These are phyloP conservation scores for Tetramorium bicarinatum DNA, from an alignment of 2,888 invertebrate species.

Conservation along the genomic window DNA sequence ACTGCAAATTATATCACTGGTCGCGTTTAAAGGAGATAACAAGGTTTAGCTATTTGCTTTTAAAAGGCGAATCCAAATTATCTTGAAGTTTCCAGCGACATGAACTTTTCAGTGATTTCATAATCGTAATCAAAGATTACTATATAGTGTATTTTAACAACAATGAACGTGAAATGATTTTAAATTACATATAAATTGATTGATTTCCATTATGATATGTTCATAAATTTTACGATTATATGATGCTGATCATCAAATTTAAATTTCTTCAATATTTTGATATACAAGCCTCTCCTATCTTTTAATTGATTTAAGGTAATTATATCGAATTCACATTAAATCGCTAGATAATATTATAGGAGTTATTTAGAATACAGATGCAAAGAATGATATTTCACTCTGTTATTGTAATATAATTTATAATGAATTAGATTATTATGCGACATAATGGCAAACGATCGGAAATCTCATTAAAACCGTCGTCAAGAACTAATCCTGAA, in stretches of 20 bases:
- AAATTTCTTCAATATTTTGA: background rate
- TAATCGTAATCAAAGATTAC: background rate
- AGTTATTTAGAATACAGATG: background rate
- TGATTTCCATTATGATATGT: background rate
- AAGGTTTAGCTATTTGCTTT: background rate
- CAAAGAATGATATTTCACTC: background rate
- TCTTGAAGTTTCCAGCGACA: background rate
- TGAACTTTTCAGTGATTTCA: background rate
- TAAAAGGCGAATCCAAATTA: background rate
- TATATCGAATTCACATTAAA: background rate
- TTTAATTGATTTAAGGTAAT: background rate
- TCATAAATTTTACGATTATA: background rate
- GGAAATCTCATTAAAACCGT: conserved; percentile 13
- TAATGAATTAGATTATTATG: background rate
- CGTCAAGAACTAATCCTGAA: background rate
- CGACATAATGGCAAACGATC: background rate
- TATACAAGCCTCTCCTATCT: background rate
- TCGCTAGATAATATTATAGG: background rate
- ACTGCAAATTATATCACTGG: background rate
- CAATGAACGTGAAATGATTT: background rate
- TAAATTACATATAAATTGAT: background rate
- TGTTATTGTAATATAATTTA: background rate
- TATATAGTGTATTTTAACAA: background rate
- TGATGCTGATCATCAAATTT: background rate
- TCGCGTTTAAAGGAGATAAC: background rate